phyloP scores from a whole-genome alignment of 2,797 vertebrate genomes.

The Pseudomugil tenellus region DNA sequence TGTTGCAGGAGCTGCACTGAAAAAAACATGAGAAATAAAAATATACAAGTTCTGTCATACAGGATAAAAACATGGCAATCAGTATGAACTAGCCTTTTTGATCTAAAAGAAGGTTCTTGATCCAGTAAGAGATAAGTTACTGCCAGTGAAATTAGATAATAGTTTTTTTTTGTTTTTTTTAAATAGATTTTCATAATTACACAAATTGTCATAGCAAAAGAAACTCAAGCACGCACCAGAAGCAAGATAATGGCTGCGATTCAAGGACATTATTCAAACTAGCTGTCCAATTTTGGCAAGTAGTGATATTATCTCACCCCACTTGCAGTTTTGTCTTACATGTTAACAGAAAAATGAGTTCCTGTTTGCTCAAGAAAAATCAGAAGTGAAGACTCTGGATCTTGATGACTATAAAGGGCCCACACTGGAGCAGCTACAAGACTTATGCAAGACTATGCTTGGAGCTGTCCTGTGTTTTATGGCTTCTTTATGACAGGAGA shows the following conservation, averaged over 20 bases:
- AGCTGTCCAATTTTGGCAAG: constrained; percentile 38
- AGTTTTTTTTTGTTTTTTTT: too few relatives aligned
- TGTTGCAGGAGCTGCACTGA: constrained; percentile 14
- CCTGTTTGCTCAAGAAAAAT: constrained; percentile 34
- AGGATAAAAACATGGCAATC: constrained; percentile 19
- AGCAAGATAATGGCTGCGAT: constrained; percentile 16
- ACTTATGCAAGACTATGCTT: constrained; percentile 21
- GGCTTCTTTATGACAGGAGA: background rate
- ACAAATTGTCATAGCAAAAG: constrained; percentile 24
- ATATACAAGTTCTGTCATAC: background rate
- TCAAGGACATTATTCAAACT: constrained; percentile 39
- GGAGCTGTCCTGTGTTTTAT: too few relatives aligned
- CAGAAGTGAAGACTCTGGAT: constrained; percentile 19
- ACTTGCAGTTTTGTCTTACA: constrained; percentile 32
- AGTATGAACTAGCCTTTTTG: constrained; percentile 20
- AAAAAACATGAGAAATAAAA: background rate
- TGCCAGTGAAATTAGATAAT: constrained; percentile 35
- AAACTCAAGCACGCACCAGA: constrained; percentile 20
- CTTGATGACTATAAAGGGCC: constrained; percentile 22
- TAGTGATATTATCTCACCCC: constrained; percentile 36
- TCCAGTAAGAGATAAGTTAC: constrained; percentile 21
- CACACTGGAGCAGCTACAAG: constrained; percentile 17
- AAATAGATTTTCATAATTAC: constrained; percentile 26
- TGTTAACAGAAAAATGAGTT: constrained; percentile 37
- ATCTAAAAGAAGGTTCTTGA: constrained; percentile 16